Base-by-base conservation (phyloP, 2,888 invertebrate genomes). In the Tetramorium bicarinatum region DNA sequence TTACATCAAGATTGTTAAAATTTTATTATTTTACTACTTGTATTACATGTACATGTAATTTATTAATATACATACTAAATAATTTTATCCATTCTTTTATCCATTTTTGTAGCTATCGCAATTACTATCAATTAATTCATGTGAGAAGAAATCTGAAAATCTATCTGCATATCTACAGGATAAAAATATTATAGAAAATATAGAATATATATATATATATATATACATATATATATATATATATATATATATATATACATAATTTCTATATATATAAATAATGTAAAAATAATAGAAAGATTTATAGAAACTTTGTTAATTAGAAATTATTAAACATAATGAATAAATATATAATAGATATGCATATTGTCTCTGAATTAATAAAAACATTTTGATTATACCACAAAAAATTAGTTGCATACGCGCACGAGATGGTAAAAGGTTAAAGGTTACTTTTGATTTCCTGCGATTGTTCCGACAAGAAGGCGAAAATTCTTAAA, bases 391-490 rank as follows among this genome's bases (percentile, higher is more conserved):
- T 41, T 13, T 29, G 2, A 13, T 18, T 74, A 34, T 34, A 34
- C 18, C 11, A 41, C 15, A 47, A 7, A 47, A 62, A 62, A 75
- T 61, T 62, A 62, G n/a, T 72, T 54, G 38, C 52, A 8, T 47
- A 62, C 9, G 21, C 34, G 29, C 9, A n/a, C 3, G 7, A 74
- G 13, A 15, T 13, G 3, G 0, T 38, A 64, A 76, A 76, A n/a
- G 52, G 88, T 84, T 90, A 92, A 91, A 93, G 93, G 93, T 93
- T 93, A 90, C 92, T 75, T 49, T 93, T 86, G 92, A 93, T 92
- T 94, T 94, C 93, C 94, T 92, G 92, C 87, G 88, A 94, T 94
- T 94, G 93, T 94, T 91, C 67, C 38, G 34, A 66, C 61, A 66
- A 54, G 44, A 56, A 66, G 18, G 11, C n/a, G 1, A n/a, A 34